These are phyloP conservation scores for Agonum fuliginosum DNA, from an alignment of 2,888 invertebrate genomes.

Conservation along the genomic window DNA sequence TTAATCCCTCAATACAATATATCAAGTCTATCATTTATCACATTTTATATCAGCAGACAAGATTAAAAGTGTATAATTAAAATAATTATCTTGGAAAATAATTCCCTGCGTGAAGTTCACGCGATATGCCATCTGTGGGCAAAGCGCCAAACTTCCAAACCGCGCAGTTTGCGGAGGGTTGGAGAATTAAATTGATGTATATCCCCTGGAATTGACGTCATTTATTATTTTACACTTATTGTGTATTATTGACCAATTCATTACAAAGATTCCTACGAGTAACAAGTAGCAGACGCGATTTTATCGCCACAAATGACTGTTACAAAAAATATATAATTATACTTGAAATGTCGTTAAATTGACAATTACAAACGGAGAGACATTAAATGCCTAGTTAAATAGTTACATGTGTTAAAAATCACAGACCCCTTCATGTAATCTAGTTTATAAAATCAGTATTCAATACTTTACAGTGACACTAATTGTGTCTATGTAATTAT, in stretches of 20 bases:
- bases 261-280: neutral
- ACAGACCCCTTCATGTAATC: constrained; percentile 22
- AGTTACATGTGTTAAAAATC: constrained; percentile 39
- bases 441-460: constrained; percentile 8
- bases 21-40: neutral
- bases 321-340: constrained; percentile 21
- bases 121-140: constrained; percentile 48
- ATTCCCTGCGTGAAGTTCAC: constrained; percentile 18
- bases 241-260: neutral
- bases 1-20: too few species aligned
- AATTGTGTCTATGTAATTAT: constrained; percentile 40
- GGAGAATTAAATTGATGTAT: constrained; percentile 46
- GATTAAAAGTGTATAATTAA: constrained; percentile 14
- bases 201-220: constrained; percentile 10
- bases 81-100: constrained; percentile 8
- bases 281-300: neutral
- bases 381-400: constrained; percentile 21
- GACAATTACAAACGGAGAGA: constrained; percentile 30
- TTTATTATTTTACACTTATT: constrained; percentile 35
- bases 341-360: constrained; percentile 11
- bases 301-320: constrained; percentile 21
- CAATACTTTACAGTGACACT: constrained; percentile 43
- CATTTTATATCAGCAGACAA: too few species aligned
- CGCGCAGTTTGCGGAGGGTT: constrained; percentile 39
- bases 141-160: constrained; percentile 43